These are phyloP conservation scores for Anastrepha ludens DNA, from an alignment of 1,140 invertebrate genomes.

Conservation along the genomic window DNA sequence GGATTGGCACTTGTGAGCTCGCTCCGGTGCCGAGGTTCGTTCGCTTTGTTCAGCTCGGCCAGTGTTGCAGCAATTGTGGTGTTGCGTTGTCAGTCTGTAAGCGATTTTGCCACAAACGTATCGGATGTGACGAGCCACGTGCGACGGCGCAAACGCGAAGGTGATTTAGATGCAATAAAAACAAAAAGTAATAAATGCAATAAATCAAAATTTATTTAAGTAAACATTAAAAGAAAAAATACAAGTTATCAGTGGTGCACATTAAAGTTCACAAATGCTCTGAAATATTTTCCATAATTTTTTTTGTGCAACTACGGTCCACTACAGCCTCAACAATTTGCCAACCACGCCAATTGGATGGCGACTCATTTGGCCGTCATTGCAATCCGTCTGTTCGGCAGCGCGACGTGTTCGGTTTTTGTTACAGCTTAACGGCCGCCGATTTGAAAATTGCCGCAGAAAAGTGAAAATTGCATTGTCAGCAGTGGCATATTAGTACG, in stretches of 20 bases:
- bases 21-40: not conserved
- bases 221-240: constrained; percentile 11
- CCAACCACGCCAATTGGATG: too few relatives aligned
- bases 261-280: not conserved
- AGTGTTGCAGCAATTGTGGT: not conserved
- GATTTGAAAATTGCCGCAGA: constrained; percentile 6
- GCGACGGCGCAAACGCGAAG: constrained; percentile 38
- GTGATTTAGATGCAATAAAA: not conserved
- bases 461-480: constrained; percentile 45
- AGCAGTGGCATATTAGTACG: not conserved
- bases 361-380: not conserved
- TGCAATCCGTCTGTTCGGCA: not conserved
- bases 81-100: constrained; percentile 37
- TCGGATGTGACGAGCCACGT: not conserved
- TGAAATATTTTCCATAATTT: not conserved
- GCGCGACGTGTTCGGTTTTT: not conserved
- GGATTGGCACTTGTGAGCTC: constrained; percentile 16
- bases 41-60: not conserved
- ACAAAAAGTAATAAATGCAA: not conserved
- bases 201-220: not conserved
- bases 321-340: not conserved
- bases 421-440: not conserved
- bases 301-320: not conserved
- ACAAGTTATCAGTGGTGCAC: not conserved
- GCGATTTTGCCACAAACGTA: constrained; percentile 50